A percentile compares a stretch with the other conserved stretches of the same genome.
These are phyloP conservation scores for Denticeps clupeoides DNA, from an alignment of 2,797 vertebrate species.

Conservation along the genomic window DNA sequence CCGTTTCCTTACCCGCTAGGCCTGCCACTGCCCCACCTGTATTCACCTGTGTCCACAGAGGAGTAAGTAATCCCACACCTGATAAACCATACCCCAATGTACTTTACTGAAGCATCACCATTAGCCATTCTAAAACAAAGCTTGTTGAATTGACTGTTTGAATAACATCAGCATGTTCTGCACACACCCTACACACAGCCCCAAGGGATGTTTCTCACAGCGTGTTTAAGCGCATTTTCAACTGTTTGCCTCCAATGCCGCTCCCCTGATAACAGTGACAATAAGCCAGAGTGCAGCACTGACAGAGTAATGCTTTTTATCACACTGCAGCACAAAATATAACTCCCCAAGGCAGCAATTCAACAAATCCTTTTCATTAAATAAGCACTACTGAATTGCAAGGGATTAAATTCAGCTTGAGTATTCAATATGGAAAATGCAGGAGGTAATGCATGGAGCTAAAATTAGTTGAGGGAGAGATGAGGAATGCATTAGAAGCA, in stretches of 20 bases:
- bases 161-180: conserved; percentile 1
- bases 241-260: conserved; percentile 22
- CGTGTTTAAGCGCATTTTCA: conserved; percentile 37
- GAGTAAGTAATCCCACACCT: too few relatives aligned
- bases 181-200: conserved; percentile 7
- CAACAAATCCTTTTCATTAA: conserved; percentile 46
- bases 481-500: conserved; percentile 1
- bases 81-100: too few relatives aligned
- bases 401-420: conserved; percentile 37
- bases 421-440: conserved; percentile 37
- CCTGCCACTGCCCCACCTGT: too few relatives aligned
- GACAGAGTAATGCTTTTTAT: conserved; percentile 32
- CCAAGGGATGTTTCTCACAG: conserved; percentile 8
- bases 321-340: conserved; percentile 24
- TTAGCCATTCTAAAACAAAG: not conserved
- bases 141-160: not conserved
- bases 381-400: conserved; percentile 39
- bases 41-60: too few relatives aligned
- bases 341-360: conserved; percentile 38
- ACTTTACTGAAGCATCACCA: too few relatives aligned
- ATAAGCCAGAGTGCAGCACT: conserved; percentile 27
- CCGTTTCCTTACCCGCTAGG: too few relatives aligned
- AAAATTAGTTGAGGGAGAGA: conserved; percentile 14
- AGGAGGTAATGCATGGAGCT: conserved; percentile 27
- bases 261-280: conserved; percentile 29